These are phyloP conservation scores for Zootoca vivipara DNA, from an alignment of 2,113 vertebrate species.

Conservation along the genomic window DNA sequence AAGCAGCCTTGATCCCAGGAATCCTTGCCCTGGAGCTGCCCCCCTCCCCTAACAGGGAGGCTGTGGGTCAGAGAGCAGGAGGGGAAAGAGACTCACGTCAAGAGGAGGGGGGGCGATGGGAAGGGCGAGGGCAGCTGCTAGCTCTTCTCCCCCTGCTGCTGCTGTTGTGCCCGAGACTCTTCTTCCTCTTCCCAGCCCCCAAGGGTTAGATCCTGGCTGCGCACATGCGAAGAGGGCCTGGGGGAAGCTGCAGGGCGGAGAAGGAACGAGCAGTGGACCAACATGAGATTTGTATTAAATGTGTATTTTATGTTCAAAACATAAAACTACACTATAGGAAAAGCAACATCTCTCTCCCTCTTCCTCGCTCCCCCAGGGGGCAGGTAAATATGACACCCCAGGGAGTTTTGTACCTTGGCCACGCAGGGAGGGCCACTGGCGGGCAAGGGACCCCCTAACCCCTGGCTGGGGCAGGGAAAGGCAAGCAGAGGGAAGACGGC, in stretches of 20 bases:
- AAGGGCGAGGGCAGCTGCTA: background rate
- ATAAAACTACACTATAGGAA: no score
- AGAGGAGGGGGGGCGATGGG: background rate
- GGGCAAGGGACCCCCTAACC: background rate
- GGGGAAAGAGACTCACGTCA: background rate
- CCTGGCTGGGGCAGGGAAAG: background rate
- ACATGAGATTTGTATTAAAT: no score
- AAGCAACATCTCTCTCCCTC: no score
- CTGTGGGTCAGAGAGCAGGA: background rate
- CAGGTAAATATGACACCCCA: background rate
- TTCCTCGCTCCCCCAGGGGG: background rate
- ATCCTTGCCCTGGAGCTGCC: no score
- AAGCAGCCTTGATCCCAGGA: background rate
- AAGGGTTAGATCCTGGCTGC: background rate
- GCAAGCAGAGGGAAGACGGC: background rate
- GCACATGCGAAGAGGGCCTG: no score
- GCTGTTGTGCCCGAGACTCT: background rate
- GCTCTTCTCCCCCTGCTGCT: background rate
- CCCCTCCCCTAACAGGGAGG: no score
- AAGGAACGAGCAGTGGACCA: no score
- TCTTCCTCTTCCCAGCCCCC: constrained; percentile 1
- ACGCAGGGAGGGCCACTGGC: background rate
- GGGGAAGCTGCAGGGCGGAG: background rate
- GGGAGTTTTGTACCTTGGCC: background rate
- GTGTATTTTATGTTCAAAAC: no score